These are phyloP conservation scores for Drosophila willistoni DNA, from an alignment of 1,140 invertebrate genomes.

Conservation along the genomic window DNA sequence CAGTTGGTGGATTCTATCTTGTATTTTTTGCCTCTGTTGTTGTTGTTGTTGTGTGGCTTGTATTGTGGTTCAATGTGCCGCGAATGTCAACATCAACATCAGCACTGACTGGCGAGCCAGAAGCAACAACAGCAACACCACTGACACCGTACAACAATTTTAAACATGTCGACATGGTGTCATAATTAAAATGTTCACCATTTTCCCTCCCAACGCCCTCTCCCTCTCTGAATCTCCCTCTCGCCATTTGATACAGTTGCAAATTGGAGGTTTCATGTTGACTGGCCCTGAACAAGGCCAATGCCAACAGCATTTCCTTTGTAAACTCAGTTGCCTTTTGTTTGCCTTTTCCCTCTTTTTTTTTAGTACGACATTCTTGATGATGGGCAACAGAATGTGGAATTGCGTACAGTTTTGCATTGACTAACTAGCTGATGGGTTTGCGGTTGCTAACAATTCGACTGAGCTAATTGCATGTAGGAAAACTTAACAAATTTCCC, in stretches of 20 bases:
- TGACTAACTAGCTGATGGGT: conserved; percentile 53
- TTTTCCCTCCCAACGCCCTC: not conserved
- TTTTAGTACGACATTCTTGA: not conserved
- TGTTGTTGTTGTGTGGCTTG: conserved; percentile 46
- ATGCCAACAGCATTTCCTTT: conserved; percentile 51
- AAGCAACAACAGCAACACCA: not conserved
- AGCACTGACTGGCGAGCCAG: conserved; percentile 1
- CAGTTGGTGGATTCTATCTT: not conserved
- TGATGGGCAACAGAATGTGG: not conserved
- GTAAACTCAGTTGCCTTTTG: conserved; percentile 45
- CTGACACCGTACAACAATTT: conserved; percentile 71
- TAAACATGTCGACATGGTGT: conserved; percentile 78
- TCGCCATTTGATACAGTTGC: conserved; percentile 49
- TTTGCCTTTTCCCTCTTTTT: conserved; percentile 23
- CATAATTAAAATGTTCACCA: conserved; percentile 80
- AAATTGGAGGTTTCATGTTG: conserved; percentile 61
- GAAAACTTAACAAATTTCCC: not conserved
- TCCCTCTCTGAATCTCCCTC: not conserved
- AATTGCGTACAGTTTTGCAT: not conserved
- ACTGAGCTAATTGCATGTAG: conserved; percentile 49
- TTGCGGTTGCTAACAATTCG: conserved; percentile 29
- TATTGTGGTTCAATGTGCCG: conserved; percentile 74
- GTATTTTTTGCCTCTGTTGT: no score
- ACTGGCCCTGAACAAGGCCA: conserved; percentile 39
- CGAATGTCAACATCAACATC: conserved; percentile 21